Evolutionary conservation across 2,888 invertebrate genomes (phyloP).

Genomic region (Rhogogaster chlorosoma): DNA sequence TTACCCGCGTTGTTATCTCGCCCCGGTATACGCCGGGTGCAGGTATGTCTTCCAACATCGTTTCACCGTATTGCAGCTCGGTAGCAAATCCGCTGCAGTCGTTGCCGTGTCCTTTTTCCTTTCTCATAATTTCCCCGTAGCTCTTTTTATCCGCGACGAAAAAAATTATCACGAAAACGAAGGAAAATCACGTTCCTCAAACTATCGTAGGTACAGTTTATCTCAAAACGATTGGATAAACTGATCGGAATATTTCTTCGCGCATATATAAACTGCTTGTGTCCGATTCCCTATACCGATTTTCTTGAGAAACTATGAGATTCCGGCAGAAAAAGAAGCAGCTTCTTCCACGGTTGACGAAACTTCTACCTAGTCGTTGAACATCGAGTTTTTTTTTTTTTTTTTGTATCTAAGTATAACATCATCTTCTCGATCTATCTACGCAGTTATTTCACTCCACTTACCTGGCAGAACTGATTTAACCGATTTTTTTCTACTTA

Average conservation of each 20-base stretch:
- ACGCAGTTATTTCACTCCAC: slow-evolving; percentile 13
- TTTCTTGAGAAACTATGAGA: background rate
- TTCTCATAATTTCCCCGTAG: background rate
- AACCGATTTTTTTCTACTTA: background rate
- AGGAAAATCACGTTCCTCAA: background rate
- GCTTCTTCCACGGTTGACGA: slow-evolving; percentile 36
- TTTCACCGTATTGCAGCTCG: slow-evolving; percentile 5
- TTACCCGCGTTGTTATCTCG: slow-evolving; percentile 48
- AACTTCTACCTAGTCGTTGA: slow-evolving; percentile 10
- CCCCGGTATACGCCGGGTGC: slow-evolving; percentile 30
- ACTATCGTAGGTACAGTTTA: too few species aligned
- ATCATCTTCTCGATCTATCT: background rate
- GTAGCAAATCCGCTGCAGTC: slow-evolving; percentile 16
- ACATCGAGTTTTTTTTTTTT: slow-evolving; percentile 1
- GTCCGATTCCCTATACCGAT: background rate
- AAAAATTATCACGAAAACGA: background rate
- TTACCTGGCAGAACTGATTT: background rate
- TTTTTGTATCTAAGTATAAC: background rate
- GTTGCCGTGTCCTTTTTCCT: background rate
- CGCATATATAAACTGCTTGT: background rate
- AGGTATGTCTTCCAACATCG: slow-evolving; percentile 36
- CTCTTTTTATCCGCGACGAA: background rate
- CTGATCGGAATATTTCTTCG: background rate
- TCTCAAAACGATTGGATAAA: background rate
- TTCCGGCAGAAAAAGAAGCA: background rate